These are phyloP conservation scores for Muscina levida DNA, from an alignment of 2,888 invertebrate species.

Conservation along the genomic window DNA sequence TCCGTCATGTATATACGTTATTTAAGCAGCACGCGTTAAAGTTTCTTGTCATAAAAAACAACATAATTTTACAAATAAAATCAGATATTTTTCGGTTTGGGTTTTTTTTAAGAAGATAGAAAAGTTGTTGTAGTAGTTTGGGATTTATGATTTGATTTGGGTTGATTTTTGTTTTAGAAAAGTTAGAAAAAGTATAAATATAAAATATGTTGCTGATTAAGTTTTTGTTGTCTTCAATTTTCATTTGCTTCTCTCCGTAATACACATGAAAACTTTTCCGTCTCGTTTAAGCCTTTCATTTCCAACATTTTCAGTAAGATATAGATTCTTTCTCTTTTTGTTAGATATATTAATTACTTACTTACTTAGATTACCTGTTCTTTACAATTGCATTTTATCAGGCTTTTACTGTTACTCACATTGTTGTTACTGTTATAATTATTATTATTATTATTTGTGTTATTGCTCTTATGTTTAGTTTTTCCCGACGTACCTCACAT, in stretches of 20 bases:
- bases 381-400: conserved; percentile 66
- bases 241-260: background rate
- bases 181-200: conserved; percentile 1
- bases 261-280: background rate
- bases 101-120: too few species aligned
- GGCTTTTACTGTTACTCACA: conserved; percentile 56
- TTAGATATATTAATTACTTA: conserved; percentile 16
- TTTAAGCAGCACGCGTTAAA: too few species aligned
- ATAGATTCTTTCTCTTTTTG: conserved; percentile 25
- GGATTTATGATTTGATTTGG: background rate
- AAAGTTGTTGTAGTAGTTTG: too few species aligned
- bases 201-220: conserved; percentile 27
- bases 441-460: conserved; percentile 40
- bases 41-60: too few species aligned
- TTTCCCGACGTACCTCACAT: conserved; percentile 71
- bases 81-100: too few species aligned
- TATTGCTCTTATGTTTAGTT: conserved; percentile 60
- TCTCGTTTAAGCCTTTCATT: conserved; percentile 7
- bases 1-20: too few species aligned
- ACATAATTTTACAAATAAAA: too few species aligned
- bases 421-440: conserved; percentile 37
- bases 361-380: conserved; percentile 63
- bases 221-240: background rate
- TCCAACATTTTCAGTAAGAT: too few species aligned
- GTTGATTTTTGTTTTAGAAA: conserved; percentile 15